Base-by-base conservation (phyloP, 2,797 vertebrate genomes). In the Alosa sapidissima region DNA sequence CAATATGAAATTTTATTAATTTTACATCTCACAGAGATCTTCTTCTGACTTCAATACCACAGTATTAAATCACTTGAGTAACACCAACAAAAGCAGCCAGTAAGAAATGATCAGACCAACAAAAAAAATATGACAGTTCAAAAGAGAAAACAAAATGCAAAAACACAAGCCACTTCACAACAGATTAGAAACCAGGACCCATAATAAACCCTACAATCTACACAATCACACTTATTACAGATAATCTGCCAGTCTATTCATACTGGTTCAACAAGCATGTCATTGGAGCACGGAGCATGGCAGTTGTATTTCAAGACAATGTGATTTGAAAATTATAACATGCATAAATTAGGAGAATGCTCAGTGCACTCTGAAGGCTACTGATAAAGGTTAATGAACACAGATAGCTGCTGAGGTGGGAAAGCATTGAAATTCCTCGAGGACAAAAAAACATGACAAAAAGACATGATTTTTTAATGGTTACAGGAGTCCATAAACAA, bases 1-100 rank as follows among this genome's bases (percentile, higher is more conserved):
- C 94, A 95, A 95, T 92, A 85, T 95, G 94, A 95, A 96, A 90
- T 85, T 93, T 93, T 94, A 94, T 94, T 95, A 85, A 85, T 88
- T 82, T 81, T 48, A 85, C 88, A 94, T 96, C 94, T 96, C 94
- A 94, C 91, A 93, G 95, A 95, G 94, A 95, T 93, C 51, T 86
- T 86, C 82, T 88, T 86, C 68, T 85, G 83, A 85, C 87, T 83
- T 87, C 90, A 95, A 94, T 94, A 94, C 93, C 94, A 93, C 85
- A 88, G 92, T 95, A 95, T 94, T 94, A 91, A 93, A 91, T 89
- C 87, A 89, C 86, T 78, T 78, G 72, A 78, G 36, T 78, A 78
- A 90, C 68, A 65, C 90, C 87, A 84, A 85, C 89, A 83, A 89
- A 68, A 87, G 84, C 85, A 48, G 52, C 87, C 58, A 88, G 81